Percentiles rank a stretch among this genome's conserved stretches.
These are phyloP conservation scores for Chorisops tibialis DNA, from an alignment of 2,888 invertebrate genomes.

Conservation along the genomic window DNA sequence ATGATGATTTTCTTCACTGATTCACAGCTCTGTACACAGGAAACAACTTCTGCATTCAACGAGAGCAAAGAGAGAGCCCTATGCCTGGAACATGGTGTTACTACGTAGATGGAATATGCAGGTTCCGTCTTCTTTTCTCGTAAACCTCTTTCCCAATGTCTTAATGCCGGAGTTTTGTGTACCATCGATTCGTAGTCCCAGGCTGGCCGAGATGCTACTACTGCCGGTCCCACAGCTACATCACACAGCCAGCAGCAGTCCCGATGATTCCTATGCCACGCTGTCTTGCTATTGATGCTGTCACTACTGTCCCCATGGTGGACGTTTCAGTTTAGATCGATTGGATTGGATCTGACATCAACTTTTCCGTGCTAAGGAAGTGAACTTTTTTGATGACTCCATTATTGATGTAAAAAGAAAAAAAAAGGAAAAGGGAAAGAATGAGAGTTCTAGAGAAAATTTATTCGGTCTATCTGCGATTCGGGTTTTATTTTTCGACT, in stretches of 20 bases:
- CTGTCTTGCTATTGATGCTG: slow-evolving; percentile 15
- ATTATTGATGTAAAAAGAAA: slow-evolving; percentile 18
- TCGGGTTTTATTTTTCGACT: no score
- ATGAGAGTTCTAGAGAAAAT: slow-evolving; percentile 3
- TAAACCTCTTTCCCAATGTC: not conserved
- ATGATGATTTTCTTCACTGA: slow-evolving; percentile 6
- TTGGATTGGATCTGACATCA: slow-evolving; percentile 42
- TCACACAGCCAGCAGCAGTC: not conserved
- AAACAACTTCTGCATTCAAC: slow-evolving; percentile 12
- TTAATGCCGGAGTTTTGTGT: not conserved
- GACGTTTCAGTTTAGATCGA: slow-evolving; percentile 40
- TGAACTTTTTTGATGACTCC: slow-evolving; percentile 31
- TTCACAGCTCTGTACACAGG: slow-evolving; percentile 2
- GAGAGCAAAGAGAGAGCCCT: no score
- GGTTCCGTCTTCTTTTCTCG: not conserved
- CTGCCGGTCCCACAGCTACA: slow-evolving; percentile 1
- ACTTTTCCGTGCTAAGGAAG: slow-evolving; percentile 35
- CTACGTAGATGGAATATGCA: no score
- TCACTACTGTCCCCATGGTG: slow-evolving; percentile 37
- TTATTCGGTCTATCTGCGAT: slow-evolving; percentile 5
- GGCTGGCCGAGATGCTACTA: not conserved
- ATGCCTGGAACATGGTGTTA: no score
- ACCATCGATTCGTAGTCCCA: slow-evolving; percentile 10
- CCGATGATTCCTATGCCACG: not conserved
- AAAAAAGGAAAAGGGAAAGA: not conserved